Conservation (phyloP, 2,113 vertebrate genomes). For the Australoheros scitulus region DNA sequence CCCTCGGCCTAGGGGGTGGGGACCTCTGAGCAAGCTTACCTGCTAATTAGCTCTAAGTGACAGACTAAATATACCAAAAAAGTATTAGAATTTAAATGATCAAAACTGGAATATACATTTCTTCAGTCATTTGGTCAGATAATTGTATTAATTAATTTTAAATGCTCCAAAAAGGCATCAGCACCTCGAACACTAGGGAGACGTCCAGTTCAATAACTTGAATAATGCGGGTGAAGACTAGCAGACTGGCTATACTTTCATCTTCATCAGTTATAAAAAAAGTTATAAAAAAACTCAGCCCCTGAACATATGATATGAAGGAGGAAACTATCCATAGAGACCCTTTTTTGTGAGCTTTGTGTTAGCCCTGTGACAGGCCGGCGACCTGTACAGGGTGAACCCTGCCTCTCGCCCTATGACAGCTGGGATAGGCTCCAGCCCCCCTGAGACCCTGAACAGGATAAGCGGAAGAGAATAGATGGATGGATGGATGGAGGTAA, state of each 20-base stretch:
- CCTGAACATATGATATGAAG: not conserved
- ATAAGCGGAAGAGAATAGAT: no score
- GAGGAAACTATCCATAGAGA: not conserved
- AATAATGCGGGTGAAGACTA: no score
- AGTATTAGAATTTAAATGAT: no score
- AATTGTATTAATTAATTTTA: not conserved
- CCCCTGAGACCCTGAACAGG: no score
- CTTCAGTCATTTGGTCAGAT: not conserved
- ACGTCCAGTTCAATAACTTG: not conserved
- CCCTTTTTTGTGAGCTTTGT: not conserved
- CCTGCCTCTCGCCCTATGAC: no score
- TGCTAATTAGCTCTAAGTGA: not conserved
- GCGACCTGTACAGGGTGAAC: no score
- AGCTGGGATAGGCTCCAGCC: no score
- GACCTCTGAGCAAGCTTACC: not conserved
- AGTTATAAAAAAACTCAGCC: accelerated
- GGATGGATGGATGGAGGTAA: no score
- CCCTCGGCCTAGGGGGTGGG: no score
- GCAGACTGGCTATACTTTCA: no score
- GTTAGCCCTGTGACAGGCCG: no score
- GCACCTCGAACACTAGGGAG: not conserved
- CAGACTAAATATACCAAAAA: accelerated
- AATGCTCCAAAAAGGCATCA: not conserved
- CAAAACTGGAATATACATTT: not conserved
- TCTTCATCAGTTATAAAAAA: not conserved